Base-by-base conservation (phyloP, 2,888 invertebrate genomes). In the Noctuana brunneofusca region DNA sequence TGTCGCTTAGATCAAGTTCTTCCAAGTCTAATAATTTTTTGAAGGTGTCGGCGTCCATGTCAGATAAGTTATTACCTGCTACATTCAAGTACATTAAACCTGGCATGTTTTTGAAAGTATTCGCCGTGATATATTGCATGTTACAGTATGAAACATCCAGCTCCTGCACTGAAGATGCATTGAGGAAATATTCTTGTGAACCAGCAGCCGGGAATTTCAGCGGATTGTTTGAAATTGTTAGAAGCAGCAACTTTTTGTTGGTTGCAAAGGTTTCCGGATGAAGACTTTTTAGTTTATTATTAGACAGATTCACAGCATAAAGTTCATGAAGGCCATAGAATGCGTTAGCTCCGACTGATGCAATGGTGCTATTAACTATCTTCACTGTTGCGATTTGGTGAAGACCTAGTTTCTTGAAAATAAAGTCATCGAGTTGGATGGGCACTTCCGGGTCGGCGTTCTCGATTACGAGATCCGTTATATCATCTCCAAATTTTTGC, bases 1-100 rank as follows among this genome's bases (percentile, higher is more conserved):
- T 96, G 69, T 94, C 93, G 16, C 96, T 95, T 8, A 96, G 84
- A 74, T 96, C 95, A 27, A 96, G 81, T 74, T 96, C 96, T 76
- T 95, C 94, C 59, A 96, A 91, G 53, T 93, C 93, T 11, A 93
- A 86, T 22, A 95, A 84, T 20, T 92, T 89, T 64, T 93, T 93
- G 80, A 96, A 96, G 0, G 93, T 90, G 58, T 89, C 87, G 18
- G 89, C 89, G 63, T 94, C 93, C 72, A 95, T 87, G 54, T 93
- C 92, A 55, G 91, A 92, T 54, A 96, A 82, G 58, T 92, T 92
- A 75, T 96, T 96, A 58, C 94, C 93, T 30, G 94, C 93, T 64
- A 96, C 84, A 75, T 95, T 95, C 55, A 95, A 89, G 75, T 94
- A 95, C 74, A 93, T 93, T 38, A 95, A 92, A 65, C 93, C 94